Percentiles rank a stretch among this genome's conserved stretches.
Conservation (phyloP, 2,797 vertebrate species). For the Scolopax bukidnonensis region DNA sequence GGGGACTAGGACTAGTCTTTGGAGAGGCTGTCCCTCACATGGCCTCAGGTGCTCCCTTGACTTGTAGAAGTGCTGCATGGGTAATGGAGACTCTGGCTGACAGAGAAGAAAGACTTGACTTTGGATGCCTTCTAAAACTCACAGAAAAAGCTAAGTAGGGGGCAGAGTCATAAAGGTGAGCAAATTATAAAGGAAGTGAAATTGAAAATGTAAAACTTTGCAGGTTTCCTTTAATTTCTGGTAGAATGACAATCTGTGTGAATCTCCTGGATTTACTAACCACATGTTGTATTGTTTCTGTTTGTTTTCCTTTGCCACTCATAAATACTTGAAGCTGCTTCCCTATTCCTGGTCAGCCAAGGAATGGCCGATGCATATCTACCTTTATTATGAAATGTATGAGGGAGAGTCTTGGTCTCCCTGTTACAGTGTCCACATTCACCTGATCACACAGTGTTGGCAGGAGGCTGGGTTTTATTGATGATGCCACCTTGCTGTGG, state of each 20-base stretch:
- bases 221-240: background rate
- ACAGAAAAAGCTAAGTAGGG: background rate
- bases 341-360: background rate
- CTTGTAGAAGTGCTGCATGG: background rate
- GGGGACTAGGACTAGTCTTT: background rate
- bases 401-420: background rate
- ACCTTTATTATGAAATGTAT: background rate
- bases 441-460: background rate
- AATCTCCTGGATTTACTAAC: background rate
- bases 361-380: background rate
- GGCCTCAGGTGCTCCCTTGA: background rate
- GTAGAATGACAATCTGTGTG: background rate
- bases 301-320: background rate
- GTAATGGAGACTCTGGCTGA: background rate
- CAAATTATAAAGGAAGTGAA: background rate
- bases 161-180: background rate
- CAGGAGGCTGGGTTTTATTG: background rate
- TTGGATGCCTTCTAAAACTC: background rate
- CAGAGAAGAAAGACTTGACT: background rate
- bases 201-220: background rate
- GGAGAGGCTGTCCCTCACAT: background rate
- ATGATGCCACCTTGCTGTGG: background rate
- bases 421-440: rapidly evolving
- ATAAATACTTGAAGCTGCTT: background rate
- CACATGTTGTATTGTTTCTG: background rate